A percentile compares a stretch with the other conserved stretches of the same genome.
Evolutionary conservation across 2,113 vertebrate genomes (phyloP).

Genomic region (Ceyx cyanopectus): DNA sequence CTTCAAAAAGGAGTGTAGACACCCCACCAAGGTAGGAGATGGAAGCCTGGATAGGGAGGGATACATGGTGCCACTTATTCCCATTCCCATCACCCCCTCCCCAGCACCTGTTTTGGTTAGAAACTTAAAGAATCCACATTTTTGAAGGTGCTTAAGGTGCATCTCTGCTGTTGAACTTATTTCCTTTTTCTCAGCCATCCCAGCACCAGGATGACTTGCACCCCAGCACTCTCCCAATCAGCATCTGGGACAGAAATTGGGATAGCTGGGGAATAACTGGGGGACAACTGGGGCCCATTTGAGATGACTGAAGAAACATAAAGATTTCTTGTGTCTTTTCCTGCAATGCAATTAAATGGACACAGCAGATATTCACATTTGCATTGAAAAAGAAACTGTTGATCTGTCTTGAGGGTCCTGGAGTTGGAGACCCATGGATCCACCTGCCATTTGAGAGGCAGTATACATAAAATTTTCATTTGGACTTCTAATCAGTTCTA

Average conservation of each 20-base stretch:
- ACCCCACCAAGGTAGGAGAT: neutral
- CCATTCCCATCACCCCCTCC: neutral
- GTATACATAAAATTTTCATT: neutral
- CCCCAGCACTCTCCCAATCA: neutral
- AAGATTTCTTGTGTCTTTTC: neutral
- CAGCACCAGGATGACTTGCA: neutral
- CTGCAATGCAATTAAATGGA: neutral
- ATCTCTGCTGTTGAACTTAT: neutral
- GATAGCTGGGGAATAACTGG: neutral
- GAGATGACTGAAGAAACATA: neutral
- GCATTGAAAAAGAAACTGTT: neutral
- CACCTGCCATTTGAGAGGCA: accelerated
- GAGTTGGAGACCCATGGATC: neutral
- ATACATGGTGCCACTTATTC: neutral
- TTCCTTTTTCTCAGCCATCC: accelerated
- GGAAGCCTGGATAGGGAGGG: neutral
- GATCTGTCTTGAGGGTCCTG: neutral
- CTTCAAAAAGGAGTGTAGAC: neutral
- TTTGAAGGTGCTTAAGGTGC: neutral
- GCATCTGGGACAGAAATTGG: neutral
- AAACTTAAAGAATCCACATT: neutral
- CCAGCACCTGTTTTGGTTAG: neutral
- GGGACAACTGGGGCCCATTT: neutral
- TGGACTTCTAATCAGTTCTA: neutral
- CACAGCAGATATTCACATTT: neutral